A percentile compares a stretch with the other conserved stretches of the same genome.
These are phyloP conservation scores for Chromis chromis DNA, from an alignment of 2,797 vertebrate genomes.

Conservation along the genomic window DNA sequence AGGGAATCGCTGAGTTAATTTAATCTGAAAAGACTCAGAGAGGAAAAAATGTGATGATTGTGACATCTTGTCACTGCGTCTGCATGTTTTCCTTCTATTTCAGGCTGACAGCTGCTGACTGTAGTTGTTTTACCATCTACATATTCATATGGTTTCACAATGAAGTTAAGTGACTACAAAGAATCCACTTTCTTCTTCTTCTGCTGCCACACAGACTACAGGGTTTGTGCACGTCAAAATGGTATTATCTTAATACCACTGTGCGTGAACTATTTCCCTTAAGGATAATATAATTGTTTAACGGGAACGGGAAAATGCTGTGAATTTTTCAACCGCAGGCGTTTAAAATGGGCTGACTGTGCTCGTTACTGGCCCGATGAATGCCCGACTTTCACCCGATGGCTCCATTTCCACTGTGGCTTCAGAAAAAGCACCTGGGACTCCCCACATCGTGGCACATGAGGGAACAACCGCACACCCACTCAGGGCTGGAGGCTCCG, in stretches of 20 bases:
- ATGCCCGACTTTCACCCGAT: slow-evolving; percentile 61
- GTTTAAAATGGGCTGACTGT: slow-evolving; percentile 68
- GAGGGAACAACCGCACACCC: slow-evolving; percentile 68
- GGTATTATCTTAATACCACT: slow-evolving; percentile 69
- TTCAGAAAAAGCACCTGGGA: slow-evolving; percentile 71
- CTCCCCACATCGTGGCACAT: slow-evolving; percentile 77
- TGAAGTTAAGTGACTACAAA: not conserved
- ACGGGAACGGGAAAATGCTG: slow-evolving; percentile 54
- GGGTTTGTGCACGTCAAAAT: slow-evolving; percentile 31
- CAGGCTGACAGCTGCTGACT: not conserved
- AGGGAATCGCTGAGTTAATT: slow-evolving; percentile 9
- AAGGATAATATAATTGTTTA: slow-evolving; percentile 63
- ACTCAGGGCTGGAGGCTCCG: slow-evolving; percentile 58
- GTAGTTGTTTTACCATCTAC: not conserved
- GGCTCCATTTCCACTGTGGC: slow-evolving; percentile 70
- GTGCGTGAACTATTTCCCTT: slow-evolving; percentile 57
- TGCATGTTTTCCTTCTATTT: not conserved
- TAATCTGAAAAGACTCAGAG: slow-evolving; percentile 17
- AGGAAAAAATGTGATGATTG: not conserved
- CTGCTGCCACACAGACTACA: slow-evolving; percentile 10
- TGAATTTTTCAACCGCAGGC: slow-evolving; percentile 58
- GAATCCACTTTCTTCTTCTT: not conserved
- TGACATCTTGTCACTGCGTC: slow-evolving; percentile 19
- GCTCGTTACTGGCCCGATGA: slow-evolving; percentile 48
- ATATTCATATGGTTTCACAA: not conserved